Evolutionary conservation across 1,140 invertebrate genomes (phyloP).

Genomic region (Ceratina australensis): DNA sequence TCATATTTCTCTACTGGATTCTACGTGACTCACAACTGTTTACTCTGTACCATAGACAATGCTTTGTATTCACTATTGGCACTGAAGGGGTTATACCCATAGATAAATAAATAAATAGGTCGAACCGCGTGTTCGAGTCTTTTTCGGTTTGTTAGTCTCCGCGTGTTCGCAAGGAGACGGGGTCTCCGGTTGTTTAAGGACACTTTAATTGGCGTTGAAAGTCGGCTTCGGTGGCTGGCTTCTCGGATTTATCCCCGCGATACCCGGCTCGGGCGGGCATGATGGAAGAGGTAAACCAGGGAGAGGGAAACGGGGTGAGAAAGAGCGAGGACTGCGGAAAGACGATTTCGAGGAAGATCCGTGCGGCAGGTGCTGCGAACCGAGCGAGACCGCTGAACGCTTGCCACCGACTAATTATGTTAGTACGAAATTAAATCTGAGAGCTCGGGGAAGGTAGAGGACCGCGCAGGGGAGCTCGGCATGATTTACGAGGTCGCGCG

Average conservation of each 20-base stretch:
- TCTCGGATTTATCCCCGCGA: constrained; percentile 71
- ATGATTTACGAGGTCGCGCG: constrained; percentile 66
- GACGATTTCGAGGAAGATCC: constrained; percentile 52
- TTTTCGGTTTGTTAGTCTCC: constrained; percentile 10
- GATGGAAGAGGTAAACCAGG: constrained; percentile 13
- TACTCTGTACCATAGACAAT: too few species aligned
- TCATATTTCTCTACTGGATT: too few species aligned
- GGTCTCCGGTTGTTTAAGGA: constrained; percentile 5
- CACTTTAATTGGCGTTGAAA: constrained; percentile 76
- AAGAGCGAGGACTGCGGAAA: constrained; percentile 17
- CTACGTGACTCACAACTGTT: too few species aligned
- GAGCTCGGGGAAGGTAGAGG: constrained; percentile 46
- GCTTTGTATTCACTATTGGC: too few species aligned
- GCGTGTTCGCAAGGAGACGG: background rate
- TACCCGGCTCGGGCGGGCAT: constrained; percentile 34
- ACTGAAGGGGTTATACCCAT: too few species aligned
- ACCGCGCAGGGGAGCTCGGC: constrained; percentile 37
- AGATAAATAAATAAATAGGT: background rate
- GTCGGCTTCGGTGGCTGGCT: constrained; percentile 64
- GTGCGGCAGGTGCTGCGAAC: constrained; percentile 76
- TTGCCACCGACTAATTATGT: constrained; percentile 74
- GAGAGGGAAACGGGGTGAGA: background rate
- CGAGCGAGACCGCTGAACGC: constrained; percentile 73
- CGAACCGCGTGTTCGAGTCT: background rate
- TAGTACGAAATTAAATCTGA: constrained; percentile 78